These are phyloP conservation scores for Temnothorax curvispinosus DNA, from an alignment of 1,140 invertebrate species.

Conservation along the genomic window DNA sequence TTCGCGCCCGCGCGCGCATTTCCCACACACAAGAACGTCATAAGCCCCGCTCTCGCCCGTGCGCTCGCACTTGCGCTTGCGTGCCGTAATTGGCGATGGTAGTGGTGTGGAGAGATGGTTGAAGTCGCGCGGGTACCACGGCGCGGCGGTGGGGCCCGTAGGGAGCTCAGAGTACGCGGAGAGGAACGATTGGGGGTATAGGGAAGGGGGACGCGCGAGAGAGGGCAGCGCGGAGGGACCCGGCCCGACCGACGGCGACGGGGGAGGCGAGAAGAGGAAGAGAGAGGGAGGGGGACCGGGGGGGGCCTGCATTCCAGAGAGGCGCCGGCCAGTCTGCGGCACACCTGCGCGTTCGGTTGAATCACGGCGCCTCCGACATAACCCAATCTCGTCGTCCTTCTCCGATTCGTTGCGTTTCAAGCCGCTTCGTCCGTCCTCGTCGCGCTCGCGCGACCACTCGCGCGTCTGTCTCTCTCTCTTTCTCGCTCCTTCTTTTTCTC, in stretches of 20 bases:
- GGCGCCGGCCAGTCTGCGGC: slow-evolving; percentile 85
- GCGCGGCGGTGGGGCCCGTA: neutral
- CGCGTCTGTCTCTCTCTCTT: neutral
- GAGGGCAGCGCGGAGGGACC: slow-evolving; percentile 2
- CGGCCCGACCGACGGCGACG: slow-evolving; percentile 35
- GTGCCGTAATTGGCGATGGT: slow-evolving; percentile 67
- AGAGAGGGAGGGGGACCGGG: slow-evolving; percentile 66
- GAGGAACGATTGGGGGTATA: neutral
- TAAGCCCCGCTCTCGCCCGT: neutral
- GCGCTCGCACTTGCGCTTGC: slow-evolving; percentile 52
- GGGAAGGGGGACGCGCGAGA: neutral
- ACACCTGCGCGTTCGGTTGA: slow-evolving; percentile 85
- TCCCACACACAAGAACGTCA: neutral
- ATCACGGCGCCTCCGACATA: slow-evolving; percentile 84
- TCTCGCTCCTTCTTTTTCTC: neutral
- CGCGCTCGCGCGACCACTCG: neutral
- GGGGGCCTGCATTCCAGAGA: slow-evolving; percentile 82
- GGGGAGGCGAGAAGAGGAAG: neutral
- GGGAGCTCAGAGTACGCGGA: slow-evolving; percentile 26
- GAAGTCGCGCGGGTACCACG: neutral
- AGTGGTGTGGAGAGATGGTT: slow-evolving; percentile 51
- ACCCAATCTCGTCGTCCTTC: slow-evolving; percentile 75
- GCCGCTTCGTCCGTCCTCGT: slow-evolving; percentile 25
- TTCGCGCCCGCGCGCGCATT: neutral
- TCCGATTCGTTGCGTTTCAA: slow-evolving; percentile 55